These are phyloP conservation scores for Amblyopsis hoosieri DNA, from an alignment of 2,797 vertebrate genomes.

Conservation along the genomic window DNA sequence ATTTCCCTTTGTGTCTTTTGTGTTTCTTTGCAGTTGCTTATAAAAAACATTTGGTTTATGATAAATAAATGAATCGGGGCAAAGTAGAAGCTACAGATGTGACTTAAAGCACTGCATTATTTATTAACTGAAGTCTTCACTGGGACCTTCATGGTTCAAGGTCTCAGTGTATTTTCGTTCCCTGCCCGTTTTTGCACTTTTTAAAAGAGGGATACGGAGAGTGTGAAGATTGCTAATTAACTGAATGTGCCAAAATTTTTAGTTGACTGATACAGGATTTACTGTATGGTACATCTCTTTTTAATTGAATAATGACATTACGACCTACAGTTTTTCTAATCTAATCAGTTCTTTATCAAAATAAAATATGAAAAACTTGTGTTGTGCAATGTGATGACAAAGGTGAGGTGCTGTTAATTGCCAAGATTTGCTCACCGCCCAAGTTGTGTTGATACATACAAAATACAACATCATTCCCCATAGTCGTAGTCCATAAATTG, in stretches of 20 bases:
- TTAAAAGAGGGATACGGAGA: slow-evolving; percentile 4
- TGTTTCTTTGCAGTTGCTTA: slow-evolving; percentile 14
- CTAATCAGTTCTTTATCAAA: slow-evolving; percentile 4
- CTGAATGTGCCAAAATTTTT: slow-evolving; percentile 3
- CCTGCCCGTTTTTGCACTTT: slow-evolving; percentile 4
- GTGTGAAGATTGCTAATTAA: slow-evolving; percentile 31
- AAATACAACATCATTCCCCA: too few species aligned
- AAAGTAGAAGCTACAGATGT: slow-evolving; percentile 36
- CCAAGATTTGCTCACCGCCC: too few species aligned
- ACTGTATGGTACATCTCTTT: neutral
- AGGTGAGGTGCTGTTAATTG: neutral
- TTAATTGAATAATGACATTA: slow-evolving; percentile 1
- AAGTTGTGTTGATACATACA: too few species aligned
- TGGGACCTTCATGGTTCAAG: slow-evolving; percentile 27
- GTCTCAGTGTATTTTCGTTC: slow-evolving; percentile 23
- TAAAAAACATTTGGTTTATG: slow-evolving; percentile 28
- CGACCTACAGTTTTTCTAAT: slow-evolving; percentile 13
- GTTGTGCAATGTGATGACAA: neutral
- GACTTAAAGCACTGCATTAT: slow-evolving; percentile 43
- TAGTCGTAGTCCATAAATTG: too few species aligned
- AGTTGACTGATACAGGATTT: neutral
- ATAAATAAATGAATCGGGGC: slow-evolving; percentile 52
- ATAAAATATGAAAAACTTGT: slow-evolving; percentile 9
- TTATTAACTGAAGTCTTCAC: slow-evolving; percentile 47
- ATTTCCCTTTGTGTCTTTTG: neutral